These are phyloP conservation scores for Rhinophrynus dorsalis DNA, from an alignment of 2,797 vertebrate species.

Conservation along the genomic window DNA sequence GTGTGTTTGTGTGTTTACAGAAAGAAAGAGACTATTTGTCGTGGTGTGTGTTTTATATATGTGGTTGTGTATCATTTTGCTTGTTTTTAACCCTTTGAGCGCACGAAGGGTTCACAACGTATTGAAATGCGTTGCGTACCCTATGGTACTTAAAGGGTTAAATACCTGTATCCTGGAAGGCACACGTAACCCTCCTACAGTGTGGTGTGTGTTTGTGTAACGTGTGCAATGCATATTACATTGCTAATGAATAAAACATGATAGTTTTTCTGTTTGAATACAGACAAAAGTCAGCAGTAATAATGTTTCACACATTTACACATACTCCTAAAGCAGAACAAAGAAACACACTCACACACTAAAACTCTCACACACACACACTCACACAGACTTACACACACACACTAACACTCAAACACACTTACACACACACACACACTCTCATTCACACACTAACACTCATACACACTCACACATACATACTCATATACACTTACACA, in stretches of 20 bases:
- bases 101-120: too few relatives aligned
- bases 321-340: too few relatives aligned
- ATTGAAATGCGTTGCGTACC: neutral
- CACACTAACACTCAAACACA: neutral
- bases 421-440: neutral
- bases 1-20: neutral
- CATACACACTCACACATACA: too few relatives aligned
- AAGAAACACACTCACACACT: neutral
- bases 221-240: neutral
- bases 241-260: constrained; percentile 12
- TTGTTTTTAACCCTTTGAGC: neutral
- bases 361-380: constrained; percentile 37
- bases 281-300: too few relatives aligned
- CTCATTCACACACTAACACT: neutral
- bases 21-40: neutral
- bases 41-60: neutral
- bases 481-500: too few relatives aligned
- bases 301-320: too few relatives aligned
- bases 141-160: too few relatives aligned
- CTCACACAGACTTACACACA: constrained; percentile 37
- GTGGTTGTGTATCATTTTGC: neutral
- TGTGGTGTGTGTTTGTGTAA: neutral
- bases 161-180: too few relatives aligned
- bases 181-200: too few relatives aligned
- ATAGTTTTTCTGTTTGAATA: too few relatives aligned